Conservation (phyloP, 2,113 vertebrate species). For the Heterochromis multidens region DNA sequence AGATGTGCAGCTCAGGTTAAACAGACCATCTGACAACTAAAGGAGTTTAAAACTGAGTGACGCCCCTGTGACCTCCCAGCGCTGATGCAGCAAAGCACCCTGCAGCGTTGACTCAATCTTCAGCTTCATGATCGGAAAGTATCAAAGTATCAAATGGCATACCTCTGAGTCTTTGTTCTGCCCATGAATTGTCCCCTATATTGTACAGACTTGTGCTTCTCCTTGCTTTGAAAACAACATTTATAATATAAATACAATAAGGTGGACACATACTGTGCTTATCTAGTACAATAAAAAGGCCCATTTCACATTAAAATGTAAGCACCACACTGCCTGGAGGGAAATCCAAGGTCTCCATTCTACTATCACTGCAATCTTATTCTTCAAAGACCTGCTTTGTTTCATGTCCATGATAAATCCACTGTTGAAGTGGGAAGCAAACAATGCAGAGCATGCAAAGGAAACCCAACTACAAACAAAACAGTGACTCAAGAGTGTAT, state of each 20-base stretch:
- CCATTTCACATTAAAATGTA: not conserved
- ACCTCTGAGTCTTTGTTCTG: not conserved
- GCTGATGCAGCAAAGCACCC: not conserved
- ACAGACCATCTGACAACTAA: not conserved
- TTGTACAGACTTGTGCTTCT: not conserved
- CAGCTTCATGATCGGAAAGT: no score
- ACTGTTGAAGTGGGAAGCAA: slow-evolving; percentile 25
- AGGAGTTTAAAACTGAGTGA: not conserved
- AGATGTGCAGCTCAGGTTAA: not conserved
- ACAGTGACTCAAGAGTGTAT: slow-evolving; percentile 46
- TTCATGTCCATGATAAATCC: not conserved
- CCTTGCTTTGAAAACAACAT: not conserved
- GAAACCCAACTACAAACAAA: slow-evolving; percentile 54
- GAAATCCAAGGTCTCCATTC: not conserved
- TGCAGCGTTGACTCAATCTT: not conserved
- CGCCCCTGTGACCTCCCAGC: not conserved
- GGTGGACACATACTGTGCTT: not conserved
- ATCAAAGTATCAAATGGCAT: not conserved
- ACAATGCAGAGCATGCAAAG: slow-evolving; percentile 50
- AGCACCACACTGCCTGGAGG: not conserved
- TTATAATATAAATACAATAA: not conserved
- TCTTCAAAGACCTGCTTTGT: slow-evolving; percentile 48
- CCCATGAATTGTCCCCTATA: not conserved
- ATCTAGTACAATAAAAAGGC: not conserved
- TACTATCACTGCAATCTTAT: slow-evolving; percentile 1